Conservation (phyloP, 92 coral and sea anemone species). For the Parazoanthus darwini region DNA sequence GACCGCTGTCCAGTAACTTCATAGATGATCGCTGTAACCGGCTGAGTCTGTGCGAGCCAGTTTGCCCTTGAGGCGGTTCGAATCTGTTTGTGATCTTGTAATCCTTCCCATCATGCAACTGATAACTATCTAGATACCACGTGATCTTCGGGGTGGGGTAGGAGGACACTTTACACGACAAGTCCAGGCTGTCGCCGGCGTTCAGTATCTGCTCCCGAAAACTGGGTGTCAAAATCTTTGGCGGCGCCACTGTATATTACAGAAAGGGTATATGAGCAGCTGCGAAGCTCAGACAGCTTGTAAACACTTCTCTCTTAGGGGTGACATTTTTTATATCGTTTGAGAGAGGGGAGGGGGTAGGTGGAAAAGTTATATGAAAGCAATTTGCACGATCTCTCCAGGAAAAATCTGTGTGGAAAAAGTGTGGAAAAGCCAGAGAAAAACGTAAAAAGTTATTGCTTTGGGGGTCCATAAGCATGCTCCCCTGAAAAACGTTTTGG, state of each 20-base stretch:
- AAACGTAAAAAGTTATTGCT: no score
- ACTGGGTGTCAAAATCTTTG: slow-evolving; percentile 25
- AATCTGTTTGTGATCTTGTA: slow-evolving; percentile 53
- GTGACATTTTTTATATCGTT: no score
- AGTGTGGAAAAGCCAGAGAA: no score
- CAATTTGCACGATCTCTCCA: no score
- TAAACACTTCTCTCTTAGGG: background rate
- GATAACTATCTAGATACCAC: slow-evolving; percentile 81
- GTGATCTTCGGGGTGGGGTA: slow-evolving; percentile 55
- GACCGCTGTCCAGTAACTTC: slow-evolving; percentile 77
- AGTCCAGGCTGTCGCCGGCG: slow-evolving; percentile 55
- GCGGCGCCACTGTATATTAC: slow-evolving; percentile 28
- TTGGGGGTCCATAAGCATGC: no score
- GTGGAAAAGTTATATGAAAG: no score
- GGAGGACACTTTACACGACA: slow-evolving; percentile 72
- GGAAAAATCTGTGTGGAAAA: no score
- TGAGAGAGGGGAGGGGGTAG: no score
- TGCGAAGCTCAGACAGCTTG: background rate
- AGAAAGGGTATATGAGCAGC: background rate
- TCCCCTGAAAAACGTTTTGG: no score
- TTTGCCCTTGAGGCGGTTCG: slow-evolving; percentile 16
- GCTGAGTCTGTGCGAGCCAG: slow-evolving; percentile 44
- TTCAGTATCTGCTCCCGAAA: slow-evolving; percentile 54
- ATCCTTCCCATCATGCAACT: slow-evolving; percentile 48
- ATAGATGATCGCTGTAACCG: slow-evolving; percentile 58